Evolutionary conservation across 2,113 vertebrate species (phyloP).

Genomic region (Equus przewalskii): DNA sequence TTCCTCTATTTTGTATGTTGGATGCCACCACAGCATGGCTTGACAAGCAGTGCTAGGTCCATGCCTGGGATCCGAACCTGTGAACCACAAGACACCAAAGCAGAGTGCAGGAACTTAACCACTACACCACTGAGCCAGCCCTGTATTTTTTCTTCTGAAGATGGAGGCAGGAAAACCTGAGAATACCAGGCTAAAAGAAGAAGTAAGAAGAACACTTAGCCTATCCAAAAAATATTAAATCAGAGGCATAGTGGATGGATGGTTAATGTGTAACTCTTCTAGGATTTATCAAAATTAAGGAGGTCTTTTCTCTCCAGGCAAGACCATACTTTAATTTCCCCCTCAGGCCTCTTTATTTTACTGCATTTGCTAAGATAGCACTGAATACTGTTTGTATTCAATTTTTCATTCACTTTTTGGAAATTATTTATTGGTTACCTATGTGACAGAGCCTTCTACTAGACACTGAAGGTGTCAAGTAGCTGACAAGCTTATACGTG

Average conservation of each 20-base stretch:
- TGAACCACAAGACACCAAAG: no score
- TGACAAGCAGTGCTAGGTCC: no score
- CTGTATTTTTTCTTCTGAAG: background rate
- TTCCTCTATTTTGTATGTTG: no score
- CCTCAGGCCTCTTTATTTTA: background rate
- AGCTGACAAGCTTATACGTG: background rate
- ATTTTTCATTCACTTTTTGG: conserved; percentile 26
- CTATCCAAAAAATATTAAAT: background rate
- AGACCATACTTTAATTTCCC: background rate
- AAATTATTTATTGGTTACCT: background rate
- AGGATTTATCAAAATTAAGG: background rate
- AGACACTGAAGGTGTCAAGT: background rate
- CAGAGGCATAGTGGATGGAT: background rate
- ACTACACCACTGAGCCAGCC: no score
- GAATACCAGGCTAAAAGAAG: background rate
- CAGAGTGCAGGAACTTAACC: no score
- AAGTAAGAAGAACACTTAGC: background rate
- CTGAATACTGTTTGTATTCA: background rate
- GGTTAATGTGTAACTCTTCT: background rate
- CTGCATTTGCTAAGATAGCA: background rate
- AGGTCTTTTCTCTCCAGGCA: background rate
- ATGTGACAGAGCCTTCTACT: background rate
- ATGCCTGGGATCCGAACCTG: no score
- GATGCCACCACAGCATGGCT: no score
- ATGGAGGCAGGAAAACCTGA: background rate